Percentiles rank a stretch among this genome's conserved stretches.
Conservation (phyloP, 1,140 invertebrate species). For the Holcopasites calliopsidis region DNA sequence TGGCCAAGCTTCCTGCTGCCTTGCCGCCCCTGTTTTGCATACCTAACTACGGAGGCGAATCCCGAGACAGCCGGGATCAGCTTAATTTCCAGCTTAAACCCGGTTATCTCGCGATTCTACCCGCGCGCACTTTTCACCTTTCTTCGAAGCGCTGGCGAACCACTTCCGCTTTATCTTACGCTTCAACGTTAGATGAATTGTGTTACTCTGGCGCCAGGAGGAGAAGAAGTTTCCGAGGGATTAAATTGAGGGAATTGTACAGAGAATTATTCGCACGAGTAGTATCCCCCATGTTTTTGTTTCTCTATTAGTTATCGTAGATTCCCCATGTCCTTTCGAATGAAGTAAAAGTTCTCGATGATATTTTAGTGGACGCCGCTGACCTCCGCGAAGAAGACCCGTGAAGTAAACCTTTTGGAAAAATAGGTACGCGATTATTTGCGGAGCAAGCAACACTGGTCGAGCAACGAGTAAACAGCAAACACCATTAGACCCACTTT, state of each 20-base stretch:
- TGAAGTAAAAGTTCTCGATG: too few relatives aligned
- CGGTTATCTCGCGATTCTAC: constrained; percentile 39
- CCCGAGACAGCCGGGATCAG: constrained; percentile 57
- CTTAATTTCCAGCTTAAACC: constrained; percentile 62
- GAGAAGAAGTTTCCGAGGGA: too few relatives aligned
- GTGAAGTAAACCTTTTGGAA: neutral
- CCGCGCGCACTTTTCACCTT: neutral
- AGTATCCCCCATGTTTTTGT: too few relatives aligned
- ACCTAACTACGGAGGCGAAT: constrained; percentile 67
- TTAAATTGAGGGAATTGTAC: too few relatives aligned
- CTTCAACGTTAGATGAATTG: too few relatives aligned
- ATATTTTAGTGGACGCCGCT: neutral
- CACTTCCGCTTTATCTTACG: neutral
- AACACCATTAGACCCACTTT: constrained; percentile 11
- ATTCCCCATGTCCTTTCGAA: too few relatives aligned
- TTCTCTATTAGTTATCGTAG: too few relatives aligned
- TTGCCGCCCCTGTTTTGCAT: constrained; percentile 66
- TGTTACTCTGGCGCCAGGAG: too few relatives aligned
- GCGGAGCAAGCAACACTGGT: constrained; percentile 1
- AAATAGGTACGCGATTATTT: constrained; percentile 22
- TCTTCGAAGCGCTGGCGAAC: neutral
- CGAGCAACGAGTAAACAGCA: neutral
- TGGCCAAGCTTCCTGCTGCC: constrained; percentile 52
- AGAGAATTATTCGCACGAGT: too few relatives aligned
- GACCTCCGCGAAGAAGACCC: neutral